Evolutionary conservation across 2,797 vertebrate genomes (phyloP).

Genomic region (Champsocephalus gunnari): DNA sequence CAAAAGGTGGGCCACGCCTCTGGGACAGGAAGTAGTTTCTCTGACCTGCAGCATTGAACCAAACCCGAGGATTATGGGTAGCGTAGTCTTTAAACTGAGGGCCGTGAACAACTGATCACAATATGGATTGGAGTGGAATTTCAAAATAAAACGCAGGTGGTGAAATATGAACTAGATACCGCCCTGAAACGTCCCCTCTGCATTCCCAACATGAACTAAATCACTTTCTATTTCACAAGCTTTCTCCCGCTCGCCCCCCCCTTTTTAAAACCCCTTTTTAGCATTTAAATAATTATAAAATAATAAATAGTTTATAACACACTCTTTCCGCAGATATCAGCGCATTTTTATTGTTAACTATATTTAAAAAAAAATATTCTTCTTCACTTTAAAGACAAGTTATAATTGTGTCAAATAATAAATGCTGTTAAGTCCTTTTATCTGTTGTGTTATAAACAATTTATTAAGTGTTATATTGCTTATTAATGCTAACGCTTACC

Average conservation of each 20-base stretch:
- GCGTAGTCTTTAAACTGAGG: background rate
- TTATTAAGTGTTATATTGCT: background rate
- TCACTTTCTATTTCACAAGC: too few species aligned
- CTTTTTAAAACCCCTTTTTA: too few species aligned
- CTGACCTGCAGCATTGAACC: background rate
- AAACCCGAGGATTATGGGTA: constrained; percentile 26
- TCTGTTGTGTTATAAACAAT: constrained; percentile 5
- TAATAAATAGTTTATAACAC: constrained; percentile 4
- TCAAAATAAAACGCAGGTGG: too few species aligned
- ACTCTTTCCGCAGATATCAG: background rate
- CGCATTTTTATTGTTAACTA: background rate
- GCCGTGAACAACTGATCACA: too few species aligned
- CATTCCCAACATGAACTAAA: too few species aligned
- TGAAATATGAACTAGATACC: too few species aligned
- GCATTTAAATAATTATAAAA: background rate
- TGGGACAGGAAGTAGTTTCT: constrained; percentile 40
- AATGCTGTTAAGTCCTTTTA: background rate
- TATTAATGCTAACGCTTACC: background rate
- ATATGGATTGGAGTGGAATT: too few species aligned
- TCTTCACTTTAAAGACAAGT: constrained; percentile 1
- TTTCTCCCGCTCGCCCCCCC: too few species aligned
- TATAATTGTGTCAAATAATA: too few species aligned
- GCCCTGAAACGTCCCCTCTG: too few species aligned
- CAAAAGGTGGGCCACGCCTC: constrained; percentile 40
- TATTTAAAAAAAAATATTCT: background rate